phyloP scores from a whole-genome alignment of 2,113 vertebrate genomes.

The Ascaphus truei region DNA sequence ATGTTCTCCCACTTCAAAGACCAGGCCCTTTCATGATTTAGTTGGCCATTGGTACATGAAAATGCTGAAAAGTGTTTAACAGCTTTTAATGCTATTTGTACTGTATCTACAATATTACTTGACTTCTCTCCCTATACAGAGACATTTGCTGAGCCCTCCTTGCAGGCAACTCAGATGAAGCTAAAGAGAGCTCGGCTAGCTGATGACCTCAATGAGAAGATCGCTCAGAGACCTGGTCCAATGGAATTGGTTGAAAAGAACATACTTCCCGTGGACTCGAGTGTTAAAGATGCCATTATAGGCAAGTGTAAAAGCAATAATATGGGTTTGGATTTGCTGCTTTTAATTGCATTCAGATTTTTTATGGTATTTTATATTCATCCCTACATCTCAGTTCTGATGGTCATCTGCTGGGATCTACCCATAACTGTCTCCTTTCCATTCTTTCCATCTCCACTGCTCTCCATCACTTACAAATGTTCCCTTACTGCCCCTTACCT shows the following conservation, averaged over 20 bases:
- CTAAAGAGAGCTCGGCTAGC: slow-evolving; percentile 91
- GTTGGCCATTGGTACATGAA: no score
- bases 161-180: slow-evolving; percentile 95
- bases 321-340: no score
- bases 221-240: slow-evolving; percentile 91
- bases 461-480: no score
- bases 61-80: no score
- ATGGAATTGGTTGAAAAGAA: slow-evolving; percentile 98
- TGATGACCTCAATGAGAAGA: slow-evolving; percentile 96
- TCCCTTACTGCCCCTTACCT: no score
- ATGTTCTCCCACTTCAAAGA: no score
- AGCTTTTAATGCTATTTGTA: background rate
- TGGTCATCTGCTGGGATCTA: no score
- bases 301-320: slow-evolving; percentile 63
- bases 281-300: slow-evolving; percentile 90
- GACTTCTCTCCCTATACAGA: slow-evolving; percentile 58
- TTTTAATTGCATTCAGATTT: background rate
- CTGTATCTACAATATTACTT: background rate
- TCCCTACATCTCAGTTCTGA: no score
- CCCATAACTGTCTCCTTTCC: no score
- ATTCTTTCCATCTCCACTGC: no score
- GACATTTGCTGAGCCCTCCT: slow-evolving; percentile 89
- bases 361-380: no score
- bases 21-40: no score
- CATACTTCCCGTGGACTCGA: slow-evolving; percentile 91